These are phyloP conservation scores for Cerastis rubricosa DNA, from an alignment of 2,888 invertebrate species.

Conservation along the genomic window DNA sequence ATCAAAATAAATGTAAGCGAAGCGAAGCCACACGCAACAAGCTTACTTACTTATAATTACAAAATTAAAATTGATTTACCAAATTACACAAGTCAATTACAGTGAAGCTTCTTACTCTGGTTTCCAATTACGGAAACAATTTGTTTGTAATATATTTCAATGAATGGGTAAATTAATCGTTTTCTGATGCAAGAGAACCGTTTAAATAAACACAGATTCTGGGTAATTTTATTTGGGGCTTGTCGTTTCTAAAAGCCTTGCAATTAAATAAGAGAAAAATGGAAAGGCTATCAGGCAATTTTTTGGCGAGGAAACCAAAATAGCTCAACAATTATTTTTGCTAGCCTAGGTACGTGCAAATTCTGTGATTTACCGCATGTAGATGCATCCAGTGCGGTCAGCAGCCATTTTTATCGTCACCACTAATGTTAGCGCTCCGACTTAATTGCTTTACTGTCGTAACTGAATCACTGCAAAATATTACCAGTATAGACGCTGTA, in stretches of 20 bases:
- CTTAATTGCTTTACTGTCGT: constrained; percentile 49
- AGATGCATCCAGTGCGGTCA: constrained; percentile 42
- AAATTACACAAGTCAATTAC: constrained; percentile 48
- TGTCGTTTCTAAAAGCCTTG: neutral
- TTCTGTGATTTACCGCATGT: constrained; percentile 44
- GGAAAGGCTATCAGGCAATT: neutral
- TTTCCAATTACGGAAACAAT: constrained; percentile 43
- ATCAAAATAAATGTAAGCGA: constrained; percentile 29
- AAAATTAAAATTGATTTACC: constrained; percentile 36
- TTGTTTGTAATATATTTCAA: constrained; percentile 36
- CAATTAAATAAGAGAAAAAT: neutral
- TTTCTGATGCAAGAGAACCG: neutral
- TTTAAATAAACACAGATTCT: neutral
- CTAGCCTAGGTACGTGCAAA: constrained; percentile 8
- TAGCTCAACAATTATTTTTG: neutral
- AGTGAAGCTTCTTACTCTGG: constrained; percentile 24
- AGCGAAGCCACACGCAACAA: constrained; percentile 17
- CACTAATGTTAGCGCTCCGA: constrained; percentile 33
- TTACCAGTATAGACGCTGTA: constrained; percentile 1
- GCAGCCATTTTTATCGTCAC: constrained; percentile 50
- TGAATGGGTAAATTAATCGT: constrained; percentile 26
- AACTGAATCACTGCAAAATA: constrained; percentile 37
- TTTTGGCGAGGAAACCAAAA: neutral
- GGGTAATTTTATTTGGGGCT: neutral
- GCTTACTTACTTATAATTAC: constrained; percentile 27